Evolutionary conservation across 2,797 vertebrate species (phyloP), one percentile per base, ranked within the genome.

Genomic region (Anabas testudineus): DNA sequence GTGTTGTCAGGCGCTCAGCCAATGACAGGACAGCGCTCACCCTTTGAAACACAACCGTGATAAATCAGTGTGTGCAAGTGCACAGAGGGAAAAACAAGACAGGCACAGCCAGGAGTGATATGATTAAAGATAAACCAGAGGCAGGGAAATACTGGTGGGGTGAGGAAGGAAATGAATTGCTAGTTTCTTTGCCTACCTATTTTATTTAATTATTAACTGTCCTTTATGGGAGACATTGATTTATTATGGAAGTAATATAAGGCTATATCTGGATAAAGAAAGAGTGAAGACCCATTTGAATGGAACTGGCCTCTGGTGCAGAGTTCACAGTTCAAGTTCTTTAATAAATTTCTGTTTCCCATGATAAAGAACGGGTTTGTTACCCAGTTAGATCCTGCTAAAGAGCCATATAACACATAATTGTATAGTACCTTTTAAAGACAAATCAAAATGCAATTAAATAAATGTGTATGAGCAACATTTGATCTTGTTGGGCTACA

Each of bases 1-100:
- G 90, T 77, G 90, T 89, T 87, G 85, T 87, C 87, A 65, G 62
- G 62, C 59, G 9, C 7, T 58, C 10, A 70, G 75, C 90, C 90
- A 91, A 91, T 91, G 65, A 60, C 32, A 56, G 34, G 70, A 62
- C 59, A 43, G 73, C 1, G 9, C 21, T 78, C 71, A 82, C 41
- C 68, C 78, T 73, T 74, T 86, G 68, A 87, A 79, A 64, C 71
- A 14, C 42, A 74, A 18, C 55, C 55, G 16, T 45, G 46, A 84
- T 81, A 81, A 86, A 84, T 74, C 67, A 63, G 46, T 67, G 65
- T 42, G 32, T 75, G 60, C 43, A 53, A 36, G 5, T 54, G 58
- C 19, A 19, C 4, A 1, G 66, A 57, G 42, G 42, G 62, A 77
- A 43, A 60, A 54, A 72, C 43, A 53, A 53, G 43, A 30, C 22